Percentiles rank a stretch among this genome's conserved stretches.
Evolutionary conservation across 2,888 invertebrate species (phyloP).

Genomic region (Epinotia demarniana): DNA sequence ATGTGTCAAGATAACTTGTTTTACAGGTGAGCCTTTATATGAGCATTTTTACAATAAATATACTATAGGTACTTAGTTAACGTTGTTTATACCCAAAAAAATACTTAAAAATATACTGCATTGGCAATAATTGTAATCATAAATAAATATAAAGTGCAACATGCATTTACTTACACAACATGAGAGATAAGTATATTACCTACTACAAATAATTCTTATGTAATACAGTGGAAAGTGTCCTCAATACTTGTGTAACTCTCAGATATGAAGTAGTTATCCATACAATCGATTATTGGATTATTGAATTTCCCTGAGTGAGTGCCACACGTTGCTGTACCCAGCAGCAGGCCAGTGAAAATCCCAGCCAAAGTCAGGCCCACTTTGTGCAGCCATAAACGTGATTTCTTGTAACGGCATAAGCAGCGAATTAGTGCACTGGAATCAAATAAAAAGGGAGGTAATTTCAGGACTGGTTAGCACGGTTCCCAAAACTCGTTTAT

Average conservation of each 20-base stretch:
- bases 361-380: slow-evolving; percentile 54
- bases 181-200: not conserved
- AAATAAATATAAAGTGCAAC: not conserved
- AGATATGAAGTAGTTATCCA: slow-evolving; percentile 69
- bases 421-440: slow-evolving; percentile 72
- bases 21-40: no score
- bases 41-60: no score
- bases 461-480: not conserved
- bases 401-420: slow-evolving; percentile 64
- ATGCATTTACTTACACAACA: slow-evolving; percentile 8
- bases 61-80: no score
- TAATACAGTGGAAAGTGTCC: slow-evolving; percentile 64
- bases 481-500: no score
- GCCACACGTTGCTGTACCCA: slow-evolving; percentile 75
- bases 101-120: not conserved
- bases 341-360: slow-evolving; percentile 65
- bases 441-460: slow-evolving; percentile 45
- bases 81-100: no score
- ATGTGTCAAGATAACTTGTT: no score
- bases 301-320: slow-evolving; percentile 68
- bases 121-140: not conserved
- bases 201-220: slow-evolving; percentile 41
- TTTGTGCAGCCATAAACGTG: slow-evolving; percentile 62
- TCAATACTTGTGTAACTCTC: slow-evolving; percentile 58
- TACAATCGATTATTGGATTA: slow-evolving; percentile 71